Base-by-base conservation (phyloP, 1,140 invertebrate genomes). In the Dysdera silvatica region DNA sequence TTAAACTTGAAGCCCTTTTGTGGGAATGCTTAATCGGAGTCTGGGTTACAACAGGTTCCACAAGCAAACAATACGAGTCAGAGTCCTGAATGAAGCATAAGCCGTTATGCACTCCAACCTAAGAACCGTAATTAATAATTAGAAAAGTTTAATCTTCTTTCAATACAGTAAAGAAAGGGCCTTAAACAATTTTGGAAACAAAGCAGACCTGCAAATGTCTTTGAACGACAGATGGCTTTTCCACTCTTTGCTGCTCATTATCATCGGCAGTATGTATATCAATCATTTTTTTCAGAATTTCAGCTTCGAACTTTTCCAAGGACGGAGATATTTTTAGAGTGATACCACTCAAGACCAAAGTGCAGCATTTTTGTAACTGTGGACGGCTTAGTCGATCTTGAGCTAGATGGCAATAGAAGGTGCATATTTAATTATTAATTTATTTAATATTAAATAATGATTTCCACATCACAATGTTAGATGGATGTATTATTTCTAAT, bases 51-150 rank as follows among this genome's bases (percentile, higher is more conserved):
- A 53, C 12, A 5, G 51, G 52, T 37, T 61, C 51, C 8, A 48
- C 31, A 12, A 33, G 43, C 18, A 63, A 23, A 41, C 56, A 43
- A 41, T 63, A 63, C 48, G 40, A 55, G 49, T 63, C 61, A 49
- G 52, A 35, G 12, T 63, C 61, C 31, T 63, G 61, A 35, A 63
- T 63, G 20, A 63, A 63, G 8, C 43, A n/a, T 48, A 47, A 63
- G 4, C 61, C 61, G 41, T 63, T 63, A 40, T 63, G 31, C 14
- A 56, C 33, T 29, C 8, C 52, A 28, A 63, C 61, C 61, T 63
- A 14, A 10, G 54, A 31, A 29, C n/a, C n/a, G n/a, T n/a, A 53
- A 23, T 14, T 23, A 18, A 7, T n/a, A 29, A 29, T 29, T 18
- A 18, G 23, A 48, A 26, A 23, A 6, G 2, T 14, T 12, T 16